These are phyloP conservation scores for Falco rusticolus DNA, from an alignment of 2,797 vertebrate species.

Conservation along the genomic window DNA sequence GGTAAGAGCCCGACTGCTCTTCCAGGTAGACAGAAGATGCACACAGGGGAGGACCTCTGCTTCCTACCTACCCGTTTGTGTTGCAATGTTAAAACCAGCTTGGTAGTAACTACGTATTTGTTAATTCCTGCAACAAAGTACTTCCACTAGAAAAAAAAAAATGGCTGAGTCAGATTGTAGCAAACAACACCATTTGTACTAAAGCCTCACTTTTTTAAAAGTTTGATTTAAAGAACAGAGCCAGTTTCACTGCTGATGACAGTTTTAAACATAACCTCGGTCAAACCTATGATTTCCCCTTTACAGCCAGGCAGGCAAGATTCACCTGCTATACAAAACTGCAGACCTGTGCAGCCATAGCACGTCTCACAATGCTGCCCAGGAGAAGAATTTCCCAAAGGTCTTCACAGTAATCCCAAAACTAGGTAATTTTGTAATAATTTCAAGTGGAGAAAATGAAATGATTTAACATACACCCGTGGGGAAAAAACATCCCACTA, in stretches of 20 bases:
- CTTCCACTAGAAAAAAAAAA: neutral
- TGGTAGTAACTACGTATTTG: neutral
- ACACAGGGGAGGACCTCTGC: neutral
- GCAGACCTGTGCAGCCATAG: accelerated
- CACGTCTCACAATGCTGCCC: neutral
- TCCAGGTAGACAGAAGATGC: neutral
- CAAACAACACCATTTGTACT: neutral
- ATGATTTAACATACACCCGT: neutral
- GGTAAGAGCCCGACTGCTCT: neutral
- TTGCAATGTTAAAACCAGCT: neutral
- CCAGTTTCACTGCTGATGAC: neutral
- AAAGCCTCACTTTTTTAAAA: neutral
- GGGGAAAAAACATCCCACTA: neutral
- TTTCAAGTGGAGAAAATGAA: neutral
- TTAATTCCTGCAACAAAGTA: neutral
- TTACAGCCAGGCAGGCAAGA: neutral
- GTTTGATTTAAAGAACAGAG: neutral
- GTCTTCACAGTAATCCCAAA: neutral
- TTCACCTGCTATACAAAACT: neutral
- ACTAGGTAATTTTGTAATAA: neutral
- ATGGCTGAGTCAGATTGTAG: neutral
- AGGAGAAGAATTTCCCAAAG: neutral
- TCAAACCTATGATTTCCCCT: neutral
- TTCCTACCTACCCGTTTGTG: neutral
- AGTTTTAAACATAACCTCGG: neutral